Conservation (phyloP, 2,113 vertebrate species). For the Anoura caudifer region DNA sequence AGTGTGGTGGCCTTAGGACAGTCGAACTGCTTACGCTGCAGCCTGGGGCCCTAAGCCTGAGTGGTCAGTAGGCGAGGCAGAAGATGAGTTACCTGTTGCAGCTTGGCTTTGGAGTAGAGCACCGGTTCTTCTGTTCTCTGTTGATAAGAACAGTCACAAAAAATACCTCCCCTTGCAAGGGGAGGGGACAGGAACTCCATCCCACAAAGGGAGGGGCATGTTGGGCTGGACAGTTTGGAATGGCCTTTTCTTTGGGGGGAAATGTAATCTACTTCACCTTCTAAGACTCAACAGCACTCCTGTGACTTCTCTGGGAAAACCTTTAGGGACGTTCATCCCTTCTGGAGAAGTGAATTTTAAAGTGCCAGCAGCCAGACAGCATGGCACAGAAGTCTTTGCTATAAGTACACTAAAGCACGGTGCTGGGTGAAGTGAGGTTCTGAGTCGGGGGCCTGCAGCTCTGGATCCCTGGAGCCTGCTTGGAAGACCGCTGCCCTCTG, state of each 20-base stretch:
- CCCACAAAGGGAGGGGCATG: background rate
- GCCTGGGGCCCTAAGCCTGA: background rate
- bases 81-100: background rate
- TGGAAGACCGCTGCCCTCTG: background rate
- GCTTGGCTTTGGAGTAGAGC: background rate
- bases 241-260: background rate
- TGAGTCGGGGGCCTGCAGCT: background rate
- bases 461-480: no score
- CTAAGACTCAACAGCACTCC: accelerated
- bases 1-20: background rate
- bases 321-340: background rate
- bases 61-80: no score
- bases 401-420: accelerated
- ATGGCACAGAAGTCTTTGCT: background rate
- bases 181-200: background rate
- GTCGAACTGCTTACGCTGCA: background rate
- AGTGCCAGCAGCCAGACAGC: background rate
- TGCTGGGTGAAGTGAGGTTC: background rate
- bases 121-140: background rate
- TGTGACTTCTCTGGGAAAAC: background rate
- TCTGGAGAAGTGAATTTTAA: background rate
- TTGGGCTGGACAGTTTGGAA: background rate
- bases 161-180: background rate
- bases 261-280: background rate
- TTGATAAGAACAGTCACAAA: background rate